Evolutionary conservation across 2,113 vertebrate species (phyloP), one percentile per base, ranked within the genome.

Genomic region (Halichoerus grypus): DNA sequence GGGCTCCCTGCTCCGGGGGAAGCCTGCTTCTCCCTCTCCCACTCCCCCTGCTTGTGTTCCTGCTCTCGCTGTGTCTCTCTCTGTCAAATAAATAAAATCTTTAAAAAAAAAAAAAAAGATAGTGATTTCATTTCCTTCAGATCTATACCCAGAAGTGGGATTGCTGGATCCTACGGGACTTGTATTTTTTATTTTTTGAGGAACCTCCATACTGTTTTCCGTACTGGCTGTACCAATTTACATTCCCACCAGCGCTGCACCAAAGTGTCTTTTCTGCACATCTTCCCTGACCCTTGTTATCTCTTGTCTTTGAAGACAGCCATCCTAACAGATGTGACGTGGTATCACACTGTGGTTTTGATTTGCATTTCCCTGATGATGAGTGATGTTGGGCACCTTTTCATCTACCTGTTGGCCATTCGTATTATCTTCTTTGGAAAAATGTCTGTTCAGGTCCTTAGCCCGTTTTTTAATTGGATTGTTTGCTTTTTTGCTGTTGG

Each of bases 351-450:
- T 55, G n/a, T 39, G 67, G 13, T 36, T 76, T 90, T 15, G 49
- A 46, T 91, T 89, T 74, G 13, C 86, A 42, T 94, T 82, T 74
- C 42, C 55, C 67, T 19, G 53, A 10, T 51, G 19, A 61, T 61
- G 59, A 72, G 85, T 61, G 53, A 89, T 74, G 42, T 15, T n/a
- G 55, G 46, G 19, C 19, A 39, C 3, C 33, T 89, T 53, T 89
- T 63, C 42, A 21, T 24, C 6, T 82, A 1, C 55, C 28, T 72
- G 39, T 61, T 74, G 65, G 42, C 77, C 33, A 74, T 42, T 61
- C 14, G 2, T 80, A 49, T 89, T 89, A n/a, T 89, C 49, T 89
- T 83, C 65, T 63, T 82, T 74, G 93, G 46, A 39, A 90, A 88
- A 74, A 55, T n/a, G 19, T 74, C 65, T 74, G 16, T 63, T 65